phyloP scores from a whole-genome alignment of 64 coral and sea anemone genomes.

The Stylophora pistillata region DNA sequence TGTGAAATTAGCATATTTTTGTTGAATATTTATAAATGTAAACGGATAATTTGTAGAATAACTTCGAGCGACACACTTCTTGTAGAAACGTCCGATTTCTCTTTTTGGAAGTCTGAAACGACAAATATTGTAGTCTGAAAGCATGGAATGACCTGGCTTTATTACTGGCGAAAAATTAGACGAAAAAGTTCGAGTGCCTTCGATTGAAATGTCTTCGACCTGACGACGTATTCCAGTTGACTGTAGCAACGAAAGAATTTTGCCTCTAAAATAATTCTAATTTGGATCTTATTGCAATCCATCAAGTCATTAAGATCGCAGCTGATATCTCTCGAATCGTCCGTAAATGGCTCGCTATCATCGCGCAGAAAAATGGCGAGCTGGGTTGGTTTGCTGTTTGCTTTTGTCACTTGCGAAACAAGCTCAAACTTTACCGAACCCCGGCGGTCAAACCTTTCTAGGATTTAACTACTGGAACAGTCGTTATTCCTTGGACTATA shows the following conservation, averaged over 20 bases:
- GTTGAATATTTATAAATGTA: slow-evolving; percentile 12
- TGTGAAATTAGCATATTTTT: not conserved
- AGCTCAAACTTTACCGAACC: not conserved
- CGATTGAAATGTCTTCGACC: not conserved
- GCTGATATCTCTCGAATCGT: not conserved
- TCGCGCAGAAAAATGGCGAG: not conserved
- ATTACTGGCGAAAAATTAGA: not conserved
- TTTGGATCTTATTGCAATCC: not conserved
- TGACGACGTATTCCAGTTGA: not conserved
- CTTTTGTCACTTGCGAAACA: not conserved
- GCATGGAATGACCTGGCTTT: not conserved
- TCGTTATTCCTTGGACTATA: slow-evolving; percentile 53
- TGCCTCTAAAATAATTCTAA: not conserved
- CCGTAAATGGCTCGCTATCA: not conserved
- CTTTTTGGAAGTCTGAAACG: not conserved
- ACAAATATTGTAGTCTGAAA: not conserved
- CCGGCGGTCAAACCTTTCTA: slow-evolving; percentile 3
- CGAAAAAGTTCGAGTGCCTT: too few relatives aligned
- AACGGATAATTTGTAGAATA: too few relatives aligned
- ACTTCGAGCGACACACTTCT: too few relatives aligned
- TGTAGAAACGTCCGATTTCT: too few relatives aligned
- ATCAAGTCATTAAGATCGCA: not conserved
- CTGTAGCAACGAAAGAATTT: slow-evolving; percentile 41
- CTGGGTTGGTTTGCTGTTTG: slow-evolving; percentile 8
- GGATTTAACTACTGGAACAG: slow-evolving; percentile 73